Evolutionary conservation across 1,140 invertebrate species (phyloP).

Genomic region (Drosophila nigrodunni): DNA sequence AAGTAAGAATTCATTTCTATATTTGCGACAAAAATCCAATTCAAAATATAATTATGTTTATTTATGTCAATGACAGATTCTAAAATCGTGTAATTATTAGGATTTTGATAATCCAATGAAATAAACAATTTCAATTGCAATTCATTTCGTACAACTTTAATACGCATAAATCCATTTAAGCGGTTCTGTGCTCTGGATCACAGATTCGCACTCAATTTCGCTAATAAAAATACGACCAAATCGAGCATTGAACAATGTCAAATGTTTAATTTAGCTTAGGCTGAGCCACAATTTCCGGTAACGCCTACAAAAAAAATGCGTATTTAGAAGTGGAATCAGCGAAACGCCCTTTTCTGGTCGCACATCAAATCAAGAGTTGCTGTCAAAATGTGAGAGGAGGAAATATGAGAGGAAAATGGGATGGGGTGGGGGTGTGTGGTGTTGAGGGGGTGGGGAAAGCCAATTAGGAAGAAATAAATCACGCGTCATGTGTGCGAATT

Average conservation of each 20-base stretch:
- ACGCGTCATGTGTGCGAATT: conserved; percentile 66
- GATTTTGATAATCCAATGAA: conserved; percentile 1
- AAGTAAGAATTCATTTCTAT: too few relatives aligned
- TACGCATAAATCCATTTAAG: conserved; percentile 60
- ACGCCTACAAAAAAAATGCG: conserved; percentile 48
- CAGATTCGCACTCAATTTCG: conserved; percentile 67
- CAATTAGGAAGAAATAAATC: conserved; percentile 79
- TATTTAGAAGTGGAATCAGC: conserved; percentile 29
- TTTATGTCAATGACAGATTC: neutral
- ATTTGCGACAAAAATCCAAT: too few relatives aligned
- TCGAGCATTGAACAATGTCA: conserved; percentile 35
- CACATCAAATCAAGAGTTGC: conserved; percentile 74
- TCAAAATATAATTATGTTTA: neutral
- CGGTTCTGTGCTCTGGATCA: neutral
- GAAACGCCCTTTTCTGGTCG: conserved; percentile 39
- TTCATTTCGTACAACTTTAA: neutral
- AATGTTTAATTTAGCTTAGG: conserved; percentile 67
- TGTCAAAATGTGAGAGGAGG: conserved; percentile 77
- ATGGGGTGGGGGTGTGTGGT: conserved; percentile 4
- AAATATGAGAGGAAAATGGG: conserved; percentile 14
- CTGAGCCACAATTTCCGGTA: conserved; percentile 78
- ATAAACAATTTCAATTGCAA: neutral
- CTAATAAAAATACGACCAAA: conserved; percentile 66
- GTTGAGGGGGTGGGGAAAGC: conserved; percentile 71
- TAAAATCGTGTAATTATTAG: neutral